Percentiles rank a stretch among this genome's conserved stretches.
Evolutionary conservation across 2,113 vertebrate species (phyloP).

Genomic region (Gymnogyps californianus): DNA sequence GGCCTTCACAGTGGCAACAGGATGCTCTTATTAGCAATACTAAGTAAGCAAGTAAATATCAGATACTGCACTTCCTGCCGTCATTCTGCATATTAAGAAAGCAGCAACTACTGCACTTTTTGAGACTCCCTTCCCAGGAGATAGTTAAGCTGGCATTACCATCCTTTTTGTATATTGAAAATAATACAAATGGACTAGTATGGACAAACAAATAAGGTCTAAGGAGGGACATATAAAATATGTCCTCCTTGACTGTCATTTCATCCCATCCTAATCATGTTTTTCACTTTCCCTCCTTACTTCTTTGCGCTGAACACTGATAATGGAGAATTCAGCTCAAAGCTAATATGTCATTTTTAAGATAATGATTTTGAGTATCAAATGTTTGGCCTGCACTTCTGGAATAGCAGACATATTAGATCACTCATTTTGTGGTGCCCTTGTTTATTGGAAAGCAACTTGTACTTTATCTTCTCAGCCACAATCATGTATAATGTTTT

Average conservation of each 20-base stretch:
- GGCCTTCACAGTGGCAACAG: accelerated
- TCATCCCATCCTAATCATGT: not conserved
- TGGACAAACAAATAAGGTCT: not conserved
- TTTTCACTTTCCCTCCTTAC: not conserved
- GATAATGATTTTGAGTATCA: not conserved
- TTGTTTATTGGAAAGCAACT: constrained; percentile 23
- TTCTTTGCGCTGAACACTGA: not conserved
- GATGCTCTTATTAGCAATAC: not conserved
- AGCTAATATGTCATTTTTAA: not conserved
- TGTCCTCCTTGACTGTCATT: not conserved
- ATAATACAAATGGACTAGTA: not conserved
- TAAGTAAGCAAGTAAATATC: not conserved
- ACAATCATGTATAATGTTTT: not conserved
- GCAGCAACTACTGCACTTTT: not conserved
- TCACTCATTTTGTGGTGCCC: not conserved
- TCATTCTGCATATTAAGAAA: not conserved
- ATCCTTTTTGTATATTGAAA: not conserved
- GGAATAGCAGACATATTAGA: constrained; percentile 31
- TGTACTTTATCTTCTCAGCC: not conserved
- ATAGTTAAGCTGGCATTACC: not conserved
- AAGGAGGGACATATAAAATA: not conserved
- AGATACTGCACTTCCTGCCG: not conserved
- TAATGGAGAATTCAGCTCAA: not conserved
- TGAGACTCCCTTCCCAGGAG: not conserved
- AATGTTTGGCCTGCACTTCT: not conserved